Conservation (phyloP, 1,140 invertebrate genomes). For the Mactra quadrangularis region DNA sequence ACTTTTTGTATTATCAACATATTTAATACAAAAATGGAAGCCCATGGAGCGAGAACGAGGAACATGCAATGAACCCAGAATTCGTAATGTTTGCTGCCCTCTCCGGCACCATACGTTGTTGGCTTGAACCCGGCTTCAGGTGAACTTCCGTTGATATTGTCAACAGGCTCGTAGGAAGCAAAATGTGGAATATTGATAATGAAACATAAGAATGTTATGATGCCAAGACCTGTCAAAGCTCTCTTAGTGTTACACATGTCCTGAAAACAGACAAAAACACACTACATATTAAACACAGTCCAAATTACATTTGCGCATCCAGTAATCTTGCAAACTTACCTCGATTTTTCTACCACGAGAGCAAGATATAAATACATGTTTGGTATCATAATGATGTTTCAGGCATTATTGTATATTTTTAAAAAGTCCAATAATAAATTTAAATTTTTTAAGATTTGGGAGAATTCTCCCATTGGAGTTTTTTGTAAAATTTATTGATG, state of each 20-base stretch:
- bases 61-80: constrained; percentile 79
- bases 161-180: constrained; percentile 64
- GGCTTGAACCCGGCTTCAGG: constrained; percentile 50
- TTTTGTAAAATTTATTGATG: too few species aligned
- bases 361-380: neutral
- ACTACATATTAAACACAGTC: too few species aligned
- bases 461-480: too few species aligned
- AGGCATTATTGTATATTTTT: too few species aligned
- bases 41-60: constrained; percentile 74
- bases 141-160: constrained; percentile 35
- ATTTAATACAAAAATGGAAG: constrained; percentile 73
- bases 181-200: constrained; percentile 73
- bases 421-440: too few species aligned
- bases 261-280: constrained; percentile 63
- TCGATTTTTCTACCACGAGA: neutral
- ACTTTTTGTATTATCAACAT: constrained; percentile 67
- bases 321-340: neutral
- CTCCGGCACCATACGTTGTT: constrained; percentile 67
- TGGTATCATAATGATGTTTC: too few species aligned
- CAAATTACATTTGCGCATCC: neutral
- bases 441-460: too few species aligned
- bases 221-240: constrained; percentile 67
- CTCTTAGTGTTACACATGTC: constrained; percentile 70
- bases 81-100: constrained; percentile 71
- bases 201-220: constrained; percentile 70